Evolutionary conservation across 2,888 invertebrate species (phyloP).

Genomic region (Diaprepes abbreviatus): DNA sequence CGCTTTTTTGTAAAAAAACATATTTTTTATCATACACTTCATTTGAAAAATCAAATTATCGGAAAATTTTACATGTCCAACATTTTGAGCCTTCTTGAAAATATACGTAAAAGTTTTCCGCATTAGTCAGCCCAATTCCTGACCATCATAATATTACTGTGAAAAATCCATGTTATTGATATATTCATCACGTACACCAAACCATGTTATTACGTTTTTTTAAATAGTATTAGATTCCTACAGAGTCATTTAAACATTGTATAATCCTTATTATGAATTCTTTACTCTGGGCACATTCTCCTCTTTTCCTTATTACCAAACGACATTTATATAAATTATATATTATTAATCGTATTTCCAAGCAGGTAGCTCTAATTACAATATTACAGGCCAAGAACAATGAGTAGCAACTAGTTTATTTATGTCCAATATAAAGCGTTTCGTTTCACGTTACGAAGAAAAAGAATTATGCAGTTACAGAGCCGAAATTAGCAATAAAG

Average conservation of each 20-base stretch:
- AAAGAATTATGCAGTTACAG: slow-evolving; percentile 26
- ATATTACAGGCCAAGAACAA: slow-evolving; percentile 44
- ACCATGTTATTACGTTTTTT: no score
- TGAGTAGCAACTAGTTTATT: slow-evolving; percentile 40
- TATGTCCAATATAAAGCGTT: slow-evolving; percentile 44
- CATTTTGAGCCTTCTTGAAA: no score
- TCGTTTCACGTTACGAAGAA: slow-evolving; percentile 32
- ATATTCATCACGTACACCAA: no score
- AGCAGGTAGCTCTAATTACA: slow-evolving; percentile 47
- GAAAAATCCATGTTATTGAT: no score
- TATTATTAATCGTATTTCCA: slow-evolving; percentile 46
- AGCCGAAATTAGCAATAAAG: neutral
- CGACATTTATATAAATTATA: slow-evolving; percentile 45
- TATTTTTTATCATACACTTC: no score
- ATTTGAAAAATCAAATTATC: no score
- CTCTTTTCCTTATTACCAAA: slow-evolving; percentile 42
- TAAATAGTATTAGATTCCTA: neutral
- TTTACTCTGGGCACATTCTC: slow-evolving; percentile 24
- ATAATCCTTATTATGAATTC: slow-evolving; percentile 25
- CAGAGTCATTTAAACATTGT: neutral
- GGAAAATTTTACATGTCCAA: no score
- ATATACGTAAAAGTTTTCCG: no score
- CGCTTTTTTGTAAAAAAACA: no score
- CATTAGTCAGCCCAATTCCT: no score
- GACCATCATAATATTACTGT: no score